A percentile compares a stretch with the other conserved stretches of the same genome.
Conservation (phyloP, 2,113 vertebrate species). For the Falco punctatus region DNA sequence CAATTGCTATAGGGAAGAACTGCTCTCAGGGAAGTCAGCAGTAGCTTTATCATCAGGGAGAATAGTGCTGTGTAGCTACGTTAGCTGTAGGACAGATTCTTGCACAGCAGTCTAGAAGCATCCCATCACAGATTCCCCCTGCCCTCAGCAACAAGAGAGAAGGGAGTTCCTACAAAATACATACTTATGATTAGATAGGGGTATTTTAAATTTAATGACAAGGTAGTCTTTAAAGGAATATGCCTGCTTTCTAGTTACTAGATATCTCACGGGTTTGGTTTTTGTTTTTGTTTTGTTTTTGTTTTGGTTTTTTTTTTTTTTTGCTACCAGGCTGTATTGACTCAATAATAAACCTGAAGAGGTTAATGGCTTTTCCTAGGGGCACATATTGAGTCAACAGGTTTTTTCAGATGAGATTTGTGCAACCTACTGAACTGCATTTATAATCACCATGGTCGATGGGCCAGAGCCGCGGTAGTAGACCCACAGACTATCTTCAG, state of each 20-base stretch:
- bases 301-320: not conserved
- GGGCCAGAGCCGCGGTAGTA: not conserved
- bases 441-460: not conserved
- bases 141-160: not conserved
- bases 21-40: not conserved
- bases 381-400: not conserved
- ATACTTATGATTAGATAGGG: not conserved
- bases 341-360: not conserved
- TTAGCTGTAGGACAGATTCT: not conserved
- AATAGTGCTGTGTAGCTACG: not conserved
- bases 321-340: not conserved
- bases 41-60: not conserved
- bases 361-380: not conserved
- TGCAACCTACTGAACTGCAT: not conserved
- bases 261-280: not conserved
- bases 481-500: not conserved
- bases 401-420: not conserved
- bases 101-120: not conserved
- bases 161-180: not conserved
- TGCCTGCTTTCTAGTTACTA: not conserved
- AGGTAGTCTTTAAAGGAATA: not conserved
- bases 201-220: not conserved
- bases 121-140: not conserved
- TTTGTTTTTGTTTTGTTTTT: not conserved
- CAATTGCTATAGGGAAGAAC: not conserved